Evolutionary conservation across 2,113 vertebrate species (phyloP), one percentile per base, ranked within the genome.

Genomic region (Piprites chloris): DNA sequence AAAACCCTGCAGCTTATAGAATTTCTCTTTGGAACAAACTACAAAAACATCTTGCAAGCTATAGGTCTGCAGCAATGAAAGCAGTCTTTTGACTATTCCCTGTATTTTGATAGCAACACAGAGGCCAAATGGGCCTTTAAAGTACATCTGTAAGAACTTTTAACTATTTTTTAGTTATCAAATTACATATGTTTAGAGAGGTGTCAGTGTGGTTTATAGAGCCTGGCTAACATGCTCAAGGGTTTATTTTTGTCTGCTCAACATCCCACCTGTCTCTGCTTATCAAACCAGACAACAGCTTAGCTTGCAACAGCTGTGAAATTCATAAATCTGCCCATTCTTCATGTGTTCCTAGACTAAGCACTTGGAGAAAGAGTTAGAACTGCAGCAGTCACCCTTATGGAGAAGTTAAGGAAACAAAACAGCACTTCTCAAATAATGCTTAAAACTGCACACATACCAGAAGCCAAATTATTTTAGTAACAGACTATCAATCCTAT

Each of bases 221-320:
- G 91, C 67, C 89, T 85, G 62, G 87, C 92, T 94, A 89, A 94
- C 22, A 92, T 10, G 53, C 66, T 82, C 61, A 84, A 58, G 66
- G 56, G 62, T 95, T 97, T 98, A 98, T 97, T 98, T 96, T 96
- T 93, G 96, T 90, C 95, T 97, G 52, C 24, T 91, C 68, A 63
- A 81, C 30, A 86, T 65, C 81, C 94, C 96, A 97, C 97, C 97
- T 97, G 97, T 78, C 97, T 97, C 95, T 96, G 58, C 78, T 96
- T 95, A 96, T 97, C 96, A 94, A 91, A 49, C 81, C 65, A 97
- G 89, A 91, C 91, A 75, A 85, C 68, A 72, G 81, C 65, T 93
- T 53, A 93, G 85, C 66, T 94, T 79, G 69, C 79, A 97, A 94
- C 93, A 96, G 95, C 95, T 97, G 96, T 59, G 85, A 96, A 95